Base-by-base conservation (phyloP, 2,888 invertebrate species). In the Chorisops tibialis region DNA sequence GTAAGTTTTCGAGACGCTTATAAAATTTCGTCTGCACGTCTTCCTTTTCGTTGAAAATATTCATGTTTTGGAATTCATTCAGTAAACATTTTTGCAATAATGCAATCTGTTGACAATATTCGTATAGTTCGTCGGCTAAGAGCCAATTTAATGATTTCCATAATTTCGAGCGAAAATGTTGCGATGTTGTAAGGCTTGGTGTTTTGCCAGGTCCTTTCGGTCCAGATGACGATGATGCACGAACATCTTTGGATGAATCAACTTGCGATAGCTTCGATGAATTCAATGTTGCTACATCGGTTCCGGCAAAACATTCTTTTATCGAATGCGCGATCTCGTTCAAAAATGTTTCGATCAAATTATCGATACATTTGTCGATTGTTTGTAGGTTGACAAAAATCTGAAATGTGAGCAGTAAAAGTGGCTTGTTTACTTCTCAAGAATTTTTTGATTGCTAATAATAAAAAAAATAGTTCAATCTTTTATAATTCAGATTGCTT, bases 111-210 rank as follows among this genome's bases (percentile, higher is more conserved):
- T 85, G 82, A 73, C 90, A 90, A 67, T 85, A 84, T 62, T 84
- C 83, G 69, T 83, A 87, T 41, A 91, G 82, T 62, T 87, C 86
- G 63, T 86, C 85, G 72, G 90, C 89, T 73, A 94, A 89, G 7
- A 93, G 79, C 76, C 88, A 89, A 72, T 96, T 94, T 71, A 96
- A 83, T 69, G 92, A 93, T 64, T 88, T 87, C 95, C 96, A 96
- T 4, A 96, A 82, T 71, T 89, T 68, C 72, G 79, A 76, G 73
- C 84, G 69, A 78, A 84, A 72, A 78, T 83, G 75, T 79, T 78
- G 77, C 72, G 68, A 83, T 69, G 76, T 78, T 0, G 75, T 82
- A 74, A 83, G 79, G 75, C 62, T 83, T 70, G 72, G 83, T 73
- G 64, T 80, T 80, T 79, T 84, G 73, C 62, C 85, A 71, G 62